These are phyloP conservation scores for Formica selysi DNA, from an alignment of 1,140 invertebrate species.

Conservation along the genomic window DNA sequence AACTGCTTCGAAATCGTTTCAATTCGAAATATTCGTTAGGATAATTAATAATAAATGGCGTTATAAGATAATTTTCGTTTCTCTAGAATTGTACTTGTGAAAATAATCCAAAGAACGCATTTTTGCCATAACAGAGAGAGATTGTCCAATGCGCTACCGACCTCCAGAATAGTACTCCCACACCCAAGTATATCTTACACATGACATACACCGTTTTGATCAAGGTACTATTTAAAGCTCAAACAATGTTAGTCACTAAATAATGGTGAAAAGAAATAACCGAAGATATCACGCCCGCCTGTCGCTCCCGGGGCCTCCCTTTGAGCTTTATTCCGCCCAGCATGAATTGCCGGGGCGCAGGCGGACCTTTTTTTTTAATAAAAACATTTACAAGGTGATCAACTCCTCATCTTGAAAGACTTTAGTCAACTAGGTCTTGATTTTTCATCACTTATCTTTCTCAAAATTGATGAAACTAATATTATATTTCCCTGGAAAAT, in stretches of 20 bases:
- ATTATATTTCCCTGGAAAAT: background rate
- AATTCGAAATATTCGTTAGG: background rate
- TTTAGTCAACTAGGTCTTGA: background rate
- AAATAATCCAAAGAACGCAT: background rate
- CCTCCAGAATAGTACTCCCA: conserved; percentile 83
- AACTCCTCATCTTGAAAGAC: background rate
- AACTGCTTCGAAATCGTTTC: conserved; percentile 17
- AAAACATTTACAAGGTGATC: conserved; percentile 73
- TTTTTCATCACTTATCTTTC: background rate
- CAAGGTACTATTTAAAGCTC: conserved; percentile 87
- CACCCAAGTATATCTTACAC: conserved; percentile 87
- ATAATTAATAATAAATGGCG: background rate
- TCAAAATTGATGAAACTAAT: background rate
- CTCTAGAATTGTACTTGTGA: background rate
- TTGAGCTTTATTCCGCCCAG: conserved; percentile 40
- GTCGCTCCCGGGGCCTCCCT: conserved; percentile 62
- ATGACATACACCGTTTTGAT: conserved; percentile 87
- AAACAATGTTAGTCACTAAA: conserved; percentile 87
- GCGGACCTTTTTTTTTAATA: conserved; percentile 78
- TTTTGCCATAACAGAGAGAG: background rate
- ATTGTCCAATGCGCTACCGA: conserved; percentile 60
- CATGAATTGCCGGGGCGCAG: conserved; percentile 39
- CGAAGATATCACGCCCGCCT: conserved; percentile 81
- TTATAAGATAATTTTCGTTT: background rate
- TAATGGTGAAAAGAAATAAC: conserved; percentile 86